Conservation (phyloP, 2,888 invertebrate species). For the Chelonus formosanus region DNA sequence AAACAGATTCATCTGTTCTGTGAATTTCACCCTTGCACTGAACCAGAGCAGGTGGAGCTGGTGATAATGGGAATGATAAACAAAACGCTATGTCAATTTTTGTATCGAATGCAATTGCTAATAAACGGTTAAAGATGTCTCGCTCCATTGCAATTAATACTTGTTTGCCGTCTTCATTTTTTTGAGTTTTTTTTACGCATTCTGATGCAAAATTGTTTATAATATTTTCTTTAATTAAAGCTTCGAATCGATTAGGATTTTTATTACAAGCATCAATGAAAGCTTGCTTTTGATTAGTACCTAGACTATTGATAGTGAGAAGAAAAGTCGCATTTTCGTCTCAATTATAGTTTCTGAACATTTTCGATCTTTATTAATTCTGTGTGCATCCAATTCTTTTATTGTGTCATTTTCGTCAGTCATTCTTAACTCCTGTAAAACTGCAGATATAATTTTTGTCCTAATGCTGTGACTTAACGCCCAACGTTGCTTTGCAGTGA, state of each 20-base stretch:
- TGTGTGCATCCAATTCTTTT: slow-evolving; percentile 23
- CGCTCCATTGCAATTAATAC: slow-evolving; percentile 48
- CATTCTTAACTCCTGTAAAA: slow-evolving; percentile 40
- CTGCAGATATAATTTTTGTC: slow-evolving; percentile 44
- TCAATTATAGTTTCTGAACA: slow-evolving; percentile 26
- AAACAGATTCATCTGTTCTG: slow-evolving; percentile 34
- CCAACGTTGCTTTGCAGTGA: slow-evolving; percentile 44
- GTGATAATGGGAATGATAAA: slow-evolving; percentile 47
- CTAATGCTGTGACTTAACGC: slow-evolving; percentile 37
- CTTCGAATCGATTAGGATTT: slow-evolving; percentile 44
- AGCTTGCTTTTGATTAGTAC: slow-evolving; percentile 22
- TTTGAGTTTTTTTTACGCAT: slow-evolving; percentile 40
- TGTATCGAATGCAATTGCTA: slow-evolving; percentile 49
- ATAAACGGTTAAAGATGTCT: slow-evolving; percentile 47
- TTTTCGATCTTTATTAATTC: slow-evolving; percentile 17
- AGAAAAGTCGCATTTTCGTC: slow-evolving; percentile 40
- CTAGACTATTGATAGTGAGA: slow-evolving; percentile 39
- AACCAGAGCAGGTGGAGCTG: slow-evolving; percentile 33
- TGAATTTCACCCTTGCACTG: slow-evolving; percentile 28
- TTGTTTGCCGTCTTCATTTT: slow-evolving; percentile 45
- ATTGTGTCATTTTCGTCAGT: slow-evolving; percentile 48
- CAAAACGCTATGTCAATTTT: slow-evolving; percentile 51
- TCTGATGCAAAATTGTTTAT: slow-evolving; percentile 51
- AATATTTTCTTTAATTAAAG: slow-evolving; percentile 47
- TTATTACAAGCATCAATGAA: slow-evolving; percentile 40